phyloP scores from a whole-genome alignment of 2,797 vertebrate genomes.

The Poeciliopsis paucimaculata region DNA sequence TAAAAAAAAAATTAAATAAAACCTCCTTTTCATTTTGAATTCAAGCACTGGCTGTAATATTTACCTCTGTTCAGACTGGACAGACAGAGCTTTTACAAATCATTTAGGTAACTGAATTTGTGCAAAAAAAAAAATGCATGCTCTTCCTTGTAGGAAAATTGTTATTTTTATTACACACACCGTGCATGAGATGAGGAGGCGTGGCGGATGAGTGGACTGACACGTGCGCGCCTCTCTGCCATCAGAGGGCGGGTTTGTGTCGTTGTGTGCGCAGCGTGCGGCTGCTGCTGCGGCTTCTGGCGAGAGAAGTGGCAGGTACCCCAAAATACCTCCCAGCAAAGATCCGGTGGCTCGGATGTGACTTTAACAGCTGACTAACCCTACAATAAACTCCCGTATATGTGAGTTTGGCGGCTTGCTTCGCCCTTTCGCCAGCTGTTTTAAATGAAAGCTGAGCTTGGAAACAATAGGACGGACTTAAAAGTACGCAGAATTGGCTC shows the following conservation, averaged over 20 bases:
- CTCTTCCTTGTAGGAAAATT: background rate
- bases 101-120: background rate
- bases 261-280: constrained; percentile 58
- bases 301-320: constrained; percentile 53
- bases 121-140: background rate
- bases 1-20: background rate
- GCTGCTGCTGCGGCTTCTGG: constrained; percentile 43
- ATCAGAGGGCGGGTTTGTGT: constrained; percentile 73
- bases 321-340: constrained; percentile 29
- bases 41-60: background rate
- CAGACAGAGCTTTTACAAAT: background rate
- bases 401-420: constrained; percentile 23
- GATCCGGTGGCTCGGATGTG: constrained; percentile 32
- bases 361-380: constrained; percentile 32
- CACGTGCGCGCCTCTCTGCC: constrained; percentile 57
- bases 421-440: constrained; percentile 18
- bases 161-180: background rate
- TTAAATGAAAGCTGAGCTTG: constrained; percentile 22
- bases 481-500: constrained; percentile 50
- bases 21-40: constrained; percentile 2
- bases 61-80: background rate
- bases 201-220: constrained; percentile 53
- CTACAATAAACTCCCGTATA: constrained; percentile 22
- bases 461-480: constrained; percentile 54
- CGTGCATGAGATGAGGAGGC: constrained; percentile 38